Conservation (phyloP, 92 coral and sea anemone genomes). For the Epizoanthus rinbou region DNA sequence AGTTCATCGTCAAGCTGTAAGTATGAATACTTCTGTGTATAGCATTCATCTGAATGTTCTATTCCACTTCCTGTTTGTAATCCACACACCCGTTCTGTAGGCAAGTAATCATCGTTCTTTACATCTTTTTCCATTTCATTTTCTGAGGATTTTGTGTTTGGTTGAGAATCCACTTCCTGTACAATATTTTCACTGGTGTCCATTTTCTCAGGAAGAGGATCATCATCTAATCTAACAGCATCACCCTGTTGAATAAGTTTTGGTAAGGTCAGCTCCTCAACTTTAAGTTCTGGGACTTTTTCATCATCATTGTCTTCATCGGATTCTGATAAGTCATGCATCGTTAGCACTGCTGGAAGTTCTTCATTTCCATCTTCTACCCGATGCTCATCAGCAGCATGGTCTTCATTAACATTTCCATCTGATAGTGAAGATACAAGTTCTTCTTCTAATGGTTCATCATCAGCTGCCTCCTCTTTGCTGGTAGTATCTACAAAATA, state of each 20-base stretch:
- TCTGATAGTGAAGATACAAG: neutral
- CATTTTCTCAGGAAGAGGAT: conserved; percentile 1
- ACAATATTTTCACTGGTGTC: neutral
- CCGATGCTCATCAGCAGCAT: neutral
- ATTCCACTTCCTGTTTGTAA: neutral
- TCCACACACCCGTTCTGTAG: neutral
- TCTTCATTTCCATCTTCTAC: conserved; percentile 57
- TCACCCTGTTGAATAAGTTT: neutral
- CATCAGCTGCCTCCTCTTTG: neutral
- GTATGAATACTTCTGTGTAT: neutral
- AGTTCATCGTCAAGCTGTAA: conserved; percentile 67
- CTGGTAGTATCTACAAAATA: neutral
- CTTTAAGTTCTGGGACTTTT: conserved; percentile 3
- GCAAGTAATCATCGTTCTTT: neutral
- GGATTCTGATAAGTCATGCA: conserved; percentile 76
- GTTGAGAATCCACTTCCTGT: neutral
- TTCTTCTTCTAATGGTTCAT: neutral
- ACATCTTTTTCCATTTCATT: neutral
- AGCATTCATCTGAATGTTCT: neutral
- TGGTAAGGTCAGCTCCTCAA: conserved; percentile 12
- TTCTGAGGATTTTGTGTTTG: neutral
- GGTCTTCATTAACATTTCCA: conserved; percentile 5
- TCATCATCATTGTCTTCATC: conserved; percentile 44
- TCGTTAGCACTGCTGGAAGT: conserved; percentile 71
- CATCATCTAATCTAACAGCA: neutral